Percentiles rank a stretch among this genome's conserved stretches.
These are phyloP conservation scores for Osmerus mordax DNA, from an alignment of 2,113 vertebrate species.

Conservation along the genomic window DNA sequence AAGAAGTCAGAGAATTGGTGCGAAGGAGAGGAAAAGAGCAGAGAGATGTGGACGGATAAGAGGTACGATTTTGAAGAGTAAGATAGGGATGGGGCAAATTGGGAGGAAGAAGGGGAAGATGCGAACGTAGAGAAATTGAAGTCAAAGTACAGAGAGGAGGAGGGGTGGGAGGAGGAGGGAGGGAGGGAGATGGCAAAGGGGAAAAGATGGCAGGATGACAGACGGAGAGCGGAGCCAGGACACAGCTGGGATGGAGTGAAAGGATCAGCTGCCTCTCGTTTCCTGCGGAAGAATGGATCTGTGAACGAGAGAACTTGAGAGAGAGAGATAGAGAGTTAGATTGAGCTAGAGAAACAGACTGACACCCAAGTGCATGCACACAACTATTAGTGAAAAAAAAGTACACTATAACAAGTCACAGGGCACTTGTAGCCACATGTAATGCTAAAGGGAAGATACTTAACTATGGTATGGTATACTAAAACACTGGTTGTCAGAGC, in stretches of 20 bases:
- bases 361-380: too few species aligned
- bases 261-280: constrained; percentile 66
- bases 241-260: constrained; percentile 61
- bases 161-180: constrained; percentile 21
- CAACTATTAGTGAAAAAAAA: too few species aligned
- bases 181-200: constrained; percentile 5
- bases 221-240: constrained; percentile 22
- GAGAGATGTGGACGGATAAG: not conserved
- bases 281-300: constrained; percentile 57
- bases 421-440: too few species aligned
- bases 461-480: too few species aligned
- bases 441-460: too few species aligned
- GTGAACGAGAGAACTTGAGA: not conserved
- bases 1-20: too few species aligned
- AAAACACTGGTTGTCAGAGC: too few species aligned
- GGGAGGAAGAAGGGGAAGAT: not conserved
- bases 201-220: constrained; percentile 7
- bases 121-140: not conserved
- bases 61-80: not conserved
- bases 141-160: not conserved
- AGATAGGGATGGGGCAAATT: not conserved
- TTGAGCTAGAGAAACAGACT: too few species aligned
- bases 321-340: not conserved
- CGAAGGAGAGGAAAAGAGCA: not conserved
- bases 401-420: too few species aligned